Conservation (phyloP, 1,140 invertebrate genomes). For the Hypsibius dujardini region DNA sequence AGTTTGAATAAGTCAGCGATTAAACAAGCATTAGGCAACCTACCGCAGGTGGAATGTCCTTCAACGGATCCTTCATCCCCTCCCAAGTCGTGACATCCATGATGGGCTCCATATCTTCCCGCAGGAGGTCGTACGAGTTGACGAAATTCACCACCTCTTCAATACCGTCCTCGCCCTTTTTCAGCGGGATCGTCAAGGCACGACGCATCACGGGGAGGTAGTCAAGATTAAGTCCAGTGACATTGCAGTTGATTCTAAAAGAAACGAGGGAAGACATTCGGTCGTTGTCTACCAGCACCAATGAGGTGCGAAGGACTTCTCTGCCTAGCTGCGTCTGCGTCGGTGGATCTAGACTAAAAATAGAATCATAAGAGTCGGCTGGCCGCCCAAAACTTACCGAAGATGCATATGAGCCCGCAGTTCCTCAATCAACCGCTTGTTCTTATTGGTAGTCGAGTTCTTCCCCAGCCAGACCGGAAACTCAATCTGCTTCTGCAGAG, state of each 20-base stretch:
- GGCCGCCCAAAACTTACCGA: conserved; percentile 45
- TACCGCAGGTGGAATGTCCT: conserved; percentile 58
- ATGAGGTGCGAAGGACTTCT: no score
- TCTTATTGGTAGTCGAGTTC: conserved; percentile 52
- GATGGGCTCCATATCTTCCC: conserved; percentile 75
- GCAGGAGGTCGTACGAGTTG: conserved; percentile 57
- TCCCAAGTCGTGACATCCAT: conserved; percentile 69
- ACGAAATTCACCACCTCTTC: conserved; percentile 52
- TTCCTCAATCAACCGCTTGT: conserved; percentile 65
- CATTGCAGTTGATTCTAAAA: conserved; percentile 23
- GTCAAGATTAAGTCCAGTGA: conserved; percentile 58
- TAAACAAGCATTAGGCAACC: conserved; percentile 21
- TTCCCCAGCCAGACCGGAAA: conserved; percentile 92
- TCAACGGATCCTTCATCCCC: conserved; percentile 51
- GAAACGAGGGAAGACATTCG: conserved; percentile 9
- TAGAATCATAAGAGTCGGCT: no score
- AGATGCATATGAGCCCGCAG: conserved; percentile 59
- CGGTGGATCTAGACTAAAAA: no score
- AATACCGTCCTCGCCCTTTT: conserved; percentile 51
- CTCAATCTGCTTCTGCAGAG: conserved; percentile 53
- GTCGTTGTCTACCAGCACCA: conserved; percentile 6
- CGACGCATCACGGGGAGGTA: conserved; percentile 55
- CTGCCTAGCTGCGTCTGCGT: no score
- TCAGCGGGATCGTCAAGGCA: conserved; percentile 52
- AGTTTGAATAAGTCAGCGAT: neutral